Percentiles rank a stretch among this genome's conserved stretches.
phyloP scores from a whole-genome alignment of 2,888 invertebrate genomes.

The Drosophila algonquin region DNA sequence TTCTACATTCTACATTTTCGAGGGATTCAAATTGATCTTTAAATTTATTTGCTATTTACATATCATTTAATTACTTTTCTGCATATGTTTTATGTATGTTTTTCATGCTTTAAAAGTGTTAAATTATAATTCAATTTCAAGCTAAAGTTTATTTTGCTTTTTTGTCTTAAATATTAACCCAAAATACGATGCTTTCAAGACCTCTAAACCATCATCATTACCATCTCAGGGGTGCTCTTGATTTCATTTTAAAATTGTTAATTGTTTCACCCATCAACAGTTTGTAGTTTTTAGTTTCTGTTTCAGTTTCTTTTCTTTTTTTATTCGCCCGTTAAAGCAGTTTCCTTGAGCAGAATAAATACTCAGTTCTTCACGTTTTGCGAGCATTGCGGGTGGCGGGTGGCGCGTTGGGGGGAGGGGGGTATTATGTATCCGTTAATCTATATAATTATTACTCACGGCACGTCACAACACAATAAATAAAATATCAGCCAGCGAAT shows the following conservation, averaged over 20 bases:
- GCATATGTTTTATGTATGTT: too few species aligned
- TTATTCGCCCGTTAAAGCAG: conserved; percentile 18
- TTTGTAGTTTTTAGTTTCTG: background rate
- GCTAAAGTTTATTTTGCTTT: background rate
- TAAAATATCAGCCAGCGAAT: conserved; percentile 62
- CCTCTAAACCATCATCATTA: background rate
- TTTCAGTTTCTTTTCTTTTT: background rate
- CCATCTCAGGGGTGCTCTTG: conserved; percentile 3
- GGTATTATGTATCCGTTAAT: conserved; percentile 39
- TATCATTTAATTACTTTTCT: too few species aligned
- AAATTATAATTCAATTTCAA: background rate
- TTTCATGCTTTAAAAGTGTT: background rate
- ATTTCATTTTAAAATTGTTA: conserved; percentile 15
- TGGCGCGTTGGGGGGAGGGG: background rate
- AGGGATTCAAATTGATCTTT: too few species aligned
- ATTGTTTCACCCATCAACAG: conserved; percentile 8
- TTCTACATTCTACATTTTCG: too few species aligned
- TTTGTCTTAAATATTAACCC: background rate
- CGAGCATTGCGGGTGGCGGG: conserved; percentile 10
- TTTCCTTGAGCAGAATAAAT: conserved; percentile 31
- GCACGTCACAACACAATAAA: conserved; percentile 73
- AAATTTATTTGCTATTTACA: too few species aligned
- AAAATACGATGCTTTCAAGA: background rate
- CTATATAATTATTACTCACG: conserved; percentile 78
- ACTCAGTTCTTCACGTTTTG: conserved; percentile 7